phyloP scores from a whole-genome alignment of 2,888 invertebrate genomes.

The Cartodere bifasciata region DNA sequence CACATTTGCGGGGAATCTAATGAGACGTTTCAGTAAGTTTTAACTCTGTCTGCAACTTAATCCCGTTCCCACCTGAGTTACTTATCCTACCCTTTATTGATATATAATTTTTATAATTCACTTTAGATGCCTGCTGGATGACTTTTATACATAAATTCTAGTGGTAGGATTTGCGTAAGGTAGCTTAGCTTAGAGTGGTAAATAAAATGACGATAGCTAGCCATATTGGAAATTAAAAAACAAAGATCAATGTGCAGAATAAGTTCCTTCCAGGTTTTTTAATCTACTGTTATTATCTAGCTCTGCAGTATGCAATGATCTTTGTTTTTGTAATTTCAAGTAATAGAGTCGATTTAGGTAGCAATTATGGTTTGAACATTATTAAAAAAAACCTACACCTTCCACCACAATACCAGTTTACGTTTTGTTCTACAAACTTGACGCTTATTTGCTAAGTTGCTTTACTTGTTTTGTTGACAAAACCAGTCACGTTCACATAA shows the following conservation, averaged over 20 bases:
- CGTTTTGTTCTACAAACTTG: slow-evolving; percentile 19
- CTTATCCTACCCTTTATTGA: slow-evolving; percentile 1
- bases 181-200: too few species aligned
- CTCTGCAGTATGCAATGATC: too few species aligned
- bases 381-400: slow-evolving; percentile 1
- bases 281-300: too few species aligned
- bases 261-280: too few species aligned
- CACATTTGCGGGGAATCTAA: slow-evolving; percentile 60
- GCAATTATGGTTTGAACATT: too few species aligned
- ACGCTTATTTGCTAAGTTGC: slow-evolving; percentile 30
- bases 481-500: slow-evolving; percentile 3
- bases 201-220: too few species aligned
- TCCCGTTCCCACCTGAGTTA: slow-evolving; percentile 5
- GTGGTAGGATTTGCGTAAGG: slow-evolving; percentile 16
- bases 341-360: too few species aligned
- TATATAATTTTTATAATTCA: slow-evolving; percentile 7
- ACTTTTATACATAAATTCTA: slow-evolving; percentile 13
- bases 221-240: too few species aligned
- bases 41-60: slow-evolving; percentile 25
- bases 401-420: slow-evolving; percentile 20
- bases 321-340: too few species aligned
- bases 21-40: slow-evolving; percentile 84
- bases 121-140: slow-evolving; percentile 19
- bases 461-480: slow-evolving; percentile 26
- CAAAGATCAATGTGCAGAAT: too few species aligned